Evolutionary conservation across 1,140 invertebrate genomes (phyloP).

Genomic region (Pogonomyrmex californicus): DNA sequence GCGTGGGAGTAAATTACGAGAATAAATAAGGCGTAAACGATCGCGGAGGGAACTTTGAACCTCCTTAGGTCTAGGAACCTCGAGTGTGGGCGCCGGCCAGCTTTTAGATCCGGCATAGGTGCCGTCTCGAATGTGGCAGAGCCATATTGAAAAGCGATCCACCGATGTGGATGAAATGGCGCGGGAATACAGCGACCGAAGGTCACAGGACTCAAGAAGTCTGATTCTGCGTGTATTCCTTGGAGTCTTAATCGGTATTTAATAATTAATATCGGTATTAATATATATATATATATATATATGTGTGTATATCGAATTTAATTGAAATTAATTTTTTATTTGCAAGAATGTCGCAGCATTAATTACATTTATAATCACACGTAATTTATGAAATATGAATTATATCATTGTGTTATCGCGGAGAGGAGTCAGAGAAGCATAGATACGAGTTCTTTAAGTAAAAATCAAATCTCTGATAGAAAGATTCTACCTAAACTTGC

Average conservation of each 20-base stretch:
- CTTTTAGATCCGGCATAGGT: constrained; percentile 74
- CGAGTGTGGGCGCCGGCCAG: constrained; percentile 77
- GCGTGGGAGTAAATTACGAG: constrained; percentile 84
- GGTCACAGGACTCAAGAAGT: background rate
- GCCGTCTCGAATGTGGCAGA: constrained; percentile 55
- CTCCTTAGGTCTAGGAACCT: constrained; percentile 78
- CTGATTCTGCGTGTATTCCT: background rate
- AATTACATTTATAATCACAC: background rate
- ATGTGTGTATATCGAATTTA: background rate
- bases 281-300: background rate
- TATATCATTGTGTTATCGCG: background rate
- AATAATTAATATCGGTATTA: background rate
- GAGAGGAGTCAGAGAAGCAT: background rate
- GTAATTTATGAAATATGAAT: background rate
- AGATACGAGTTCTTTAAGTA: constrained; percentile 1
- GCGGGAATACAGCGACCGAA: constrained; percentile 2
- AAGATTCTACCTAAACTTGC: constrained; percentile 58
- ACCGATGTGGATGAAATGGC: constrained; percentile 25
- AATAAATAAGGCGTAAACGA: constrained; percentile 84
- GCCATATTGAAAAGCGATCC: constrained; percentile 61
- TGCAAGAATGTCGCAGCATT: background rate
- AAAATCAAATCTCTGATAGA: constrained; percentile 44
- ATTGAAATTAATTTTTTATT: background rate
- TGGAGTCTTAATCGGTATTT: background rate
- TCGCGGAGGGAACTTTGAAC: constrained; percentile 79